These are phyloP conservation scores for Campoletis sonorensis DNA, from an alignment of 1,140 invertebrate genomes.

Conservation along the genomic window DNA sequence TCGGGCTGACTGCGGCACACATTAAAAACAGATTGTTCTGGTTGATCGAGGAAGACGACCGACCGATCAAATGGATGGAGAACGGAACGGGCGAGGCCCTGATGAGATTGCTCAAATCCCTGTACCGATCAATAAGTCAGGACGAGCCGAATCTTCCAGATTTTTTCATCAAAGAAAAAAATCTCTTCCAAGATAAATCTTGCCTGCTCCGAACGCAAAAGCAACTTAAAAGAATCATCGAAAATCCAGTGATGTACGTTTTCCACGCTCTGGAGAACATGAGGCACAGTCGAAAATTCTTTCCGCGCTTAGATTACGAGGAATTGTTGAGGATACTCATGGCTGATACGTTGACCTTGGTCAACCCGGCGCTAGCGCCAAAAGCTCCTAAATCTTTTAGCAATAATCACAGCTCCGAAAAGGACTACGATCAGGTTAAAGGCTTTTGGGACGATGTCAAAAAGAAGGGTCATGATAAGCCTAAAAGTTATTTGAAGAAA, in stretches of 20 bases:
- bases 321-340: constrained; percentile 81
- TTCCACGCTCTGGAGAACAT: constrained; percentile 82
- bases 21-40: constrained; percentile 87
- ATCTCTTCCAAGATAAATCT: constrained; percentile 84
- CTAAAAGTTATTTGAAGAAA: constrained; percentile 46
- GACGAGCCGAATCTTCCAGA: constrained; percentile 80
- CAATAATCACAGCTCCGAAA: constrained; percentile 32
- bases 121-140: constrained; percentile 76
- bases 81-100: constrained; percentile 82
- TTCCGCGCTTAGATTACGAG: constrained; percentile 81
- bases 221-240: constrained; percentile 81
- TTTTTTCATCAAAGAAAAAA: constrained; percentile 85
- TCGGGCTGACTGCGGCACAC: constrained; percentile 80
- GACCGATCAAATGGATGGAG: constrained; percentile 83
- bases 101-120: constrained; percentile 78
- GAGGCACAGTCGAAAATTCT: constrained; percentile 80
- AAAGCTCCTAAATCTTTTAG: neutral
- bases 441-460: constrained; percentile 75
- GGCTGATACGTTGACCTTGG: constrained; percentile 60
- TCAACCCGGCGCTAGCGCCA: constrained; percentile 66
- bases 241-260: constrained; percentile 83
- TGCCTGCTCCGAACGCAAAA: constrained; percentile 81
- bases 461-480: constrained; percentile 66
- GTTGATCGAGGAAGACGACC: constrained; percentile 82
- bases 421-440: constrained; percentile 44